phyloP scores from a whole-genome alignment of 1,140 invertebrate genomes.

The Aphaenogaster floridana region DNA sequence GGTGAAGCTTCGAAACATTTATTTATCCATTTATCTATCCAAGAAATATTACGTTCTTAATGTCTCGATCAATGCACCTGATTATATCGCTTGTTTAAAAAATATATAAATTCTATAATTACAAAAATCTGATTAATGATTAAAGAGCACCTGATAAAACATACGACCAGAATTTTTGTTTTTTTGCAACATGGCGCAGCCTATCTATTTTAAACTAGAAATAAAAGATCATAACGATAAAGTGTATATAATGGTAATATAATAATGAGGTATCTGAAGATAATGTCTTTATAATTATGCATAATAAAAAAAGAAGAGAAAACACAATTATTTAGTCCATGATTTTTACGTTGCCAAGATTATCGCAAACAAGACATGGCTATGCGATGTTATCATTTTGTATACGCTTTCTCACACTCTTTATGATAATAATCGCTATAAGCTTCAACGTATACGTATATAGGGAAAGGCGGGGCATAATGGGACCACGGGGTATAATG shows the following conservation, averaged over 20 bases:
- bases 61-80: background rate
- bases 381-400: conserved; percentile 45
- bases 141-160: background rate
- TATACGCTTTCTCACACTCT: conserved; percentile 14
- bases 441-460: background rate
- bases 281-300: background rate
- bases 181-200: background rate
- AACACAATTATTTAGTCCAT: conserved; percentile 9
- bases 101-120: background rate
- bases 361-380: conserved; percentile 31
- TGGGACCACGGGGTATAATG: too few relatives aligned
- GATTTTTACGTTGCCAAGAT: conserved; percentile 21
- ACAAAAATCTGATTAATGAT: background rate
- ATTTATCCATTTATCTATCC: background rate
- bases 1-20: background rate
- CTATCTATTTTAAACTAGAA: background rate
- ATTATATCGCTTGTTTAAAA: background rate
- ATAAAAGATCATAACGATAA: background rate
- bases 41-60: background rate
- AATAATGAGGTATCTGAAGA: background rate
- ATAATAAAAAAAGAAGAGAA: too few relatives aligned
- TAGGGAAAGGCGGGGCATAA: background rate
- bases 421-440: conserved; percentile 26
- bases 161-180: background rate
- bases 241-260: background rate